phyloP scores from a whole-genome alignment of 2,113 vertebrate genomes.

The Cnemophilus loriae region DNA sequence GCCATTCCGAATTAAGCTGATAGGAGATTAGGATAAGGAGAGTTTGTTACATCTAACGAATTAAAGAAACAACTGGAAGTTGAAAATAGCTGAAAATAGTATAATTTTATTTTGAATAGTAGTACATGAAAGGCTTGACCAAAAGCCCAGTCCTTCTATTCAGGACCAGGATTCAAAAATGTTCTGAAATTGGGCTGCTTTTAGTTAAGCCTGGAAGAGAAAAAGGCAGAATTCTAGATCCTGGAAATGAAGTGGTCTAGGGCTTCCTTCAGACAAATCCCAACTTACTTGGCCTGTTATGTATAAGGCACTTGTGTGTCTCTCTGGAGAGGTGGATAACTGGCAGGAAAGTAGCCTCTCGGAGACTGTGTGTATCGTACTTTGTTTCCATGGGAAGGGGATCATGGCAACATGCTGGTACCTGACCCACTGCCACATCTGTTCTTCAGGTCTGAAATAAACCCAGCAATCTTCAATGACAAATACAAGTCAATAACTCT shows the following conservation, averaged over 20 bases:
- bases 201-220: neutral
- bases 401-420: neutral
- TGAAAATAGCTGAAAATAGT: neutral
- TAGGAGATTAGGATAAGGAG: neutral
- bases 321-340: neutral
- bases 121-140: neutral
- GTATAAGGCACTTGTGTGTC: accelerated
- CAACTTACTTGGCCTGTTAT: neutral
- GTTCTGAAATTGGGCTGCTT: neutral
- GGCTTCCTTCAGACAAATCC: neutral
- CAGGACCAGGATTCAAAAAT: neutral
- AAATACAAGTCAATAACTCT: neutral
- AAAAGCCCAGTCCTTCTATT: neutral
- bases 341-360: neutral
- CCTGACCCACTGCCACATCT: neutral
- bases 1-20: neutral
- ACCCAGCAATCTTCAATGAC: neutral
- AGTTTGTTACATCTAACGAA: neutral
- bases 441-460: neutral
- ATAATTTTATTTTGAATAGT: neutral
- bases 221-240: neutral
- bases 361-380: accelerated
- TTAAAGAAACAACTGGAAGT: neutral
- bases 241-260: neutral
- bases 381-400: neutral